phyloP scores from a whole-genome alignment of 2,888 invertebrate genomes.

The Mongoloraphidia duomilia region DNA sequence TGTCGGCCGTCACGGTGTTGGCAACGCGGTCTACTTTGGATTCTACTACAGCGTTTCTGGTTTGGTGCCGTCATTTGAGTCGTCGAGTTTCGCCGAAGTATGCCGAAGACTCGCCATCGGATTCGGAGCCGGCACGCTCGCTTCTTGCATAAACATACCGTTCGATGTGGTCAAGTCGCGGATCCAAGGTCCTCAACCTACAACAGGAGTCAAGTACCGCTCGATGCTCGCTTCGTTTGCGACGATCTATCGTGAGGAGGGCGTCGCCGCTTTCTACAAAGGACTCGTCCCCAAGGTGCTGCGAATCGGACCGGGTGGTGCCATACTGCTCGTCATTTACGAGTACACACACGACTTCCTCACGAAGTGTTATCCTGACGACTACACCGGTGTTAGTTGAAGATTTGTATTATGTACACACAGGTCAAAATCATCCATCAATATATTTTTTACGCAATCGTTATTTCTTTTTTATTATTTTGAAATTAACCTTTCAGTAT shows the following conservation, averaged over 20 bases:
- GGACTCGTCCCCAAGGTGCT: conserved; percentile 83
- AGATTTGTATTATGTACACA: too few relatives aligned
- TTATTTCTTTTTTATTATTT: too few relatives aligned
- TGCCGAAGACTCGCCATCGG: conserved; percentile 66
- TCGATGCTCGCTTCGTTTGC: conserved; percentile 58
- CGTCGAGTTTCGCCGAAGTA: conserved; percentile 40
- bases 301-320: conserved; percentile 85
- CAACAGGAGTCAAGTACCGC: conserved; percentile 60
- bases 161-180: conserved; percentile 93
- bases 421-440: too few relatives aligned
- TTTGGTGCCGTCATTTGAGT: too few relatives aligned
- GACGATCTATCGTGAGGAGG: conserved; percentile 75
- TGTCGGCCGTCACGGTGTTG: conserved; percentile 75
- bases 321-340: conserved; percentile 87
- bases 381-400: too few relatives aligned
- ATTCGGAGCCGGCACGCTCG: conserved; percentile 74
- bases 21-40: conserved; percentile 90
- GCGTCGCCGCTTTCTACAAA: conserved; percentile 68
- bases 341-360: conserved; percentile 72
- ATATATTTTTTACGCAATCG: too few relatives aligned
- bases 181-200: conserved; percentile 84
- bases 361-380: conserved; percentile 31
- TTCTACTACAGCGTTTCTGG: conserved; percentile 41
- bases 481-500: too few relatives aligned
- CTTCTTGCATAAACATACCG: conserved; percentile 81